Base-by-base conservation (phyloP, 2,888 invertebrate species). In the Homarus gammarus region DNA sequence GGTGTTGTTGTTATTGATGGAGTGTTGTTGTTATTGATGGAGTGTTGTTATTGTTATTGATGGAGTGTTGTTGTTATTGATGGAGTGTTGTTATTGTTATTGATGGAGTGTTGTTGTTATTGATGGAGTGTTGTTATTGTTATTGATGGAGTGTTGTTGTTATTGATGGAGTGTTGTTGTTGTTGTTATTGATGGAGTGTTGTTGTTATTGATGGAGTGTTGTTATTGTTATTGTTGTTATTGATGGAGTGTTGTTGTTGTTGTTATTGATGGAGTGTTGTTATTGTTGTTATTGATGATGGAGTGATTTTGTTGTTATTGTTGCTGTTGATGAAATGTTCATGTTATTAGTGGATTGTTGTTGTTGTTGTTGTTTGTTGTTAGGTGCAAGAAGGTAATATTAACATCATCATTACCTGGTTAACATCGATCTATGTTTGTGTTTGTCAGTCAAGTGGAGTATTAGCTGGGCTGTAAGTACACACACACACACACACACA, bases 401-500 rank as follows among this genome's bases (percentile, higher is more conserved):
- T 5, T 18, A 12, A 56, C 56, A 5, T 22, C 18, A n/a, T n/a
- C n/a, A n/a, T n/a, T n/a, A n/a, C n/a, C n/a, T n/a, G n/a, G n/a
- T n/a, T n/a, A n/a, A n/a, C n/a, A n/a, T n/a, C n/a, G n/a, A n/a
- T n/a, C n/a, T n/a, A n/a, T n/a, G n/a, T n/a, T n/a, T n/a, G n/a
- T n/a, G n/a, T n/a, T n/a, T n/a, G n/a, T n/a, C n/a, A n/a, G n/a
- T n/a, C n/a, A n/a, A n/a, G n/a, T n/a, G n/a, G 22, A 3, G 22
- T 22, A 56, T 12, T 22, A 0, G 22, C 56, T 22, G 15, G 22
- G 1, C 6, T 44, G 5, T 44, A 44, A 44, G 12, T 12, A 31
- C n/a, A 68, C 5, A 68, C 31, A 68, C 31, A 68, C 31, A 68
- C 31, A 68, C 68, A 64, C 64, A 64, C 64, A 64, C 64, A 64